Evolutionary conservation across 2,888 invertebrate genomes (phyloP).

Genomic region (Pseudeuparius sepicola): DNA sequence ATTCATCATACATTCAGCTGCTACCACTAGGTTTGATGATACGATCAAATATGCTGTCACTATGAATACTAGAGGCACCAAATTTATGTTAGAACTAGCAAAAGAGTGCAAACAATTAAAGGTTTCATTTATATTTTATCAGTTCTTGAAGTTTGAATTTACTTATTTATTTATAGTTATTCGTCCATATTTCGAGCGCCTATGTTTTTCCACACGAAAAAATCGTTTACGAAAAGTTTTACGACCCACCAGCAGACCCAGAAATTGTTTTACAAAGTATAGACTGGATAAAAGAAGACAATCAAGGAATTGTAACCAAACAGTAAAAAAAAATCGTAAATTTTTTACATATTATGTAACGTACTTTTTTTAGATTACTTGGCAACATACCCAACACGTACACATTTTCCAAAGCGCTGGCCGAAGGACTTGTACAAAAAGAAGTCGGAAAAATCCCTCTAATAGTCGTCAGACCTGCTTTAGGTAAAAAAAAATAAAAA

Average conservation of each 20-base stretch:
- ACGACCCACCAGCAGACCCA: conserved; percentile 46
- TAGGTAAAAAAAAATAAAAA: conserved; percentile 43
- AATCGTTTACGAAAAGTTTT: conserved; percentile 67
- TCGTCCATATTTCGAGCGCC: conserved; percentile 84
- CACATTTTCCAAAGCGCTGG: conserved; percentile 86
- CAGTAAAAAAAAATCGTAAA: conserved; percentile 23
- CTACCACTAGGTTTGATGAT: conserved; percentile 63
- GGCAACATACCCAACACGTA: conserved; percentile 82
- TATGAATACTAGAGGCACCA: conserved; percentile 49
- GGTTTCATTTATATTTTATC: too few relatives aligned
- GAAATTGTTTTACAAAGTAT: conserved; percentile 26
- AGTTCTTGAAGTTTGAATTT: too few relatives aligned
- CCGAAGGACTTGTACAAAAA: conserved; percentile 73
- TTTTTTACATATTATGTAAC: too few relatives aligned
- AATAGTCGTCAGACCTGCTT: conserved; percentile 75
- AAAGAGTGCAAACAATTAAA: conserved; percentile 31
- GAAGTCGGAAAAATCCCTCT: conserved; percentile 67
- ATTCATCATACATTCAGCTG: conserved; percentile 61
- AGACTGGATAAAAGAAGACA: conserved; percentile 26
- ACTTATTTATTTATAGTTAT: conserved; percentile 29
- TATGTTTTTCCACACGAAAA: conserved; percentile 81
- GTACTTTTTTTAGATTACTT: conserved; percentile 44
- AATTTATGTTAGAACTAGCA: conserved; percentile 31
- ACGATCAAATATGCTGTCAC: conserved; percentile 50
- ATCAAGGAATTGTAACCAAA: conserved; percentile 23